A percentile compares a stretch with the other conserved stretches of the same genome.
Evolutionary conservation across 2,888 invertebrate genomes (phyloP).

Genomic region (Odontomyia ornata): DNA sequence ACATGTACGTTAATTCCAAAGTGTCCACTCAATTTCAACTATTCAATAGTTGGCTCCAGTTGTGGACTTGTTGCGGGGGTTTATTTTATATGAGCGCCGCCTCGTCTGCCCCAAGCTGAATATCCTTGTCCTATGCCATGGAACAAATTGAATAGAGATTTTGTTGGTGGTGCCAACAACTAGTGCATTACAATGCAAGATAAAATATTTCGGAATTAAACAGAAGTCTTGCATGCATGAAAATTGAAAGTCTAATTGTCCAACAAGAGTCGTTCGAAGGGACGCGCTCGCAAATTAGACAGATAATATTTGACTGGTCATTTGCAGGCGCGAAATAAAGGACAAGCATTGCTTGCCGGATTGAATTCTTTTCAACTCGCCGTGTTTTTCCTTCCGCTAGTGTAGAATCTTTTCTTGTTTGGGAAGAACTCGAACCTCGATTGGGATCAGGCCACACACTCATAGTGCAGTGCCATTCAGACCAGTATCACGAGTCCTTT

Average conservation of each 20-base stretch:
- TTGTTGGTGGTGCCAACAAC: background rate
- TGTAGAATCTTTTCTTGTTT: background rate
- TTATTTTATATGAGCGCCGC: conserved; percentile 26
- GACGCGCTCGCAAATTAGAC: background rate
- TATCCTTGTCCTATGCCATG: background rate
- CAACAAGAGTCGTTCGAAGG: background rate
- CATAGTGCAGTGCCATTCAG: conserved; percentile 10
- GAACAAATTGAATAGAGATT: conserved; percentile 1
- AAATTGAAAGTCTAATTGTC: background rate
- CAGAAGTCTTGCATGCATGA: background rate
- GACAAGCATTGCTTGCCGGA: background rate
- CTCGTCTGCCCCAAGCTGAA: background rate
- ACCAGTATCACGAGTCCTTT: conserved; percentile 16
- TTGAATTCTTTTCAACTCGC: background rate
- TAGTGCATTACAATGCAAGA: background rate
- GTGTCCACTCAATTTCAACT: conserved; percentile 20
- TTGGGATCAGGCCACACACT: background rate
- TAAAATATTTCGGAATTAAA: background rate
- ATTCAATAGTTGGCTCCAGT: conserved; percentile 27
- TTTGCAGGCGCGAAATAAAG: too few relatives aligned
- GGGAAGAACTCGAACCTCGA: background rate
- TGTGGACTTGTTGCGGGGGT: conserved; percentile 31
- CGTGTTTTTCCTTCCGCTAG: background rate
- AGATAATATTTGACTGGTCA: too few relatives aligned
- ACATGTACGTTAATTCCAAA: background rate